Base-by-base conservation (phyloP, 1,140 invertebrate species). In the Theocolax elegans region DNA sequence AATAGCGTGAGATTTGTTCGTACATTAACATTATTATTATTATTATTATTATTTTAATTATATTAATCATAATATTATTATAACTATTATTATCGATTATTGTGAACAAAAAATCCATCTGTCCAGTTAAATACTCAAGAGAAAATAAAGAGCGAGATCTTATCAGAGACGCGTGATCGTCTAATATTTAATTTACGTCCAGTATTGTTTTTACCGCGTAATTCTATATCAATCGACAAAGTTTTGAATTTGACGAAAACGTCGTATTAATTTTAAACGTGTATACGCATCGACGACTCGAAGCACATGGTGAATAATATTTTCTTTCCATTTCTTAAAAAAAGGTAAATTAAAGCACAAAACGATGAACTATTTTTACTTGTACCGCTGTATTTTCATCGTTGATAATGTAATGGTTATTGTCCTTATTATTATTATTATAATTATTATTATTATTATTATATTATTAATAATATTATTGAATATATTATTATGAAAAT, bases 181-280 rank as follows among this genome's bases (percentile, higher is more conserved):
- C 35, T 72, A 75, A 72, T 80, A 79, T 81, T 80, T 79, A 80
- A 82, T 77, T 81, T 82, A 82, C 80, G 74, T 79, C 72, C 80
- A 82, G 79, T 82, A 82, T 82, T 82, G 77, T 76, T 71, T 65
- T 58, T 75, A 72, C 29, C 63, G 44, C 72, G 66, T 72, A 23
- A 68, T 71, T 35, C n/a, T n/a, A n/a, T n/a, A n/a, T n/a, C n/a
- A n/a, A n/a, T n/a, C n/a, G n/a, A n/a, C n/a, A n/a, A n/a, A n/a
- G n/a, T n/a, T n/a, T n/a, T n/a, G n/a, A n/a, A n/a, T n/a, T n/a
- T n/a, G n/a, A n/a, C n/a, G n/a, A n/a, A n/a, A n/a, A n/a, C n/a
- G n/a, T n/a, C n/a, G n/a, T n/a, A n/a, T n/a, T n/a, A n/a, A n/a
- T n/a, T n/a, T n/a, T n/a, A n/a, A n/a, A n/a, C n/a, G n/a, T n/a